phyloP scores from a whole-genome alignment of 2,888 invertebrate genomes.

The Rhamnusium bicolor region DNA sequence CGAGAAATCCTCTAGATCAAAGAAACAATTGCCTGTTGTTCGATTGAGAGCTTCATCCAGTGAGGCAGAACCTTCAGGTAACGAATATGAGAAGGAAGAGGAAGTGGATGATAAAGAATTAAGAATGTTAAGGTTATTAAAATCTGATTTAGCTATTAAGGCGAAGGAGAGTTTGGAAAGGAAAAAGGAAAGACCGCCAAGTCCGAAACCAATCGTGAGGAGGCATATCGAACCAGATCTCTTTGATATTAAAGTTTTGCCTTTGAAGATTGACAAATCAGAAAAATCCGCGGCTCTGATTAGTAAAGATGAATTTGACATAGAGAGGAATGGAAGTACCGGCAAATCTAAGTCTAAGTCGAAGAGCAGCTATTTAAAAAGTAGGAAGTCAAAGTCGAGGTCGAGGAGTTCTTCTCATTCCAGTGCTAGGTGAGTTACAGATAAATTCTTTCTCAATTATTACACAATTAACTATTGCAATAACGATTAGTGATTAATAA shows the following conservation, averaged over 20 bases:
- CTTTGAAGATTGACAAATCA: constrained; percentile 58
- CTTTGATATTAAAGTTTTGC: constrained; percentile 67
- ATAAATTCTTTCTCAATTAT: no score
- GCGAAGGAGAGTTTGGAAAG: constrained; percentile 81
- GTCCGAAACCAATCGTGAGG: constrained; percentile 49
- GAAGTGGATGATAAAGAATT: constrained; percentile 80
- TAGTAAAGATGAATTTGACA: constrained; percentile 58
- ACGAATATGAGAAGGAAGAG: constrained; percentile 70
- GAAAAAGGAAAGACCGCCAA: constrained; percentile 65
- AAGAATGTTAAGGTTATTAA: constrained; percentile 78
- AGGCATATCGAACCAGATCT: constrained; percentile 62
- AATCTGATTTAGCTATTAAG: constrained; percentile 79
- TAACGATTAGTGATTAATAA: no score
- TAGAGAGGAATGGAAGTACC: constrained; percentile 49
- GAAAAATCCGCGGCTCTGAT: constrained; percentile 47
- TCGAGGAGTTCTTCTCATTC: constrained; percentile 73
- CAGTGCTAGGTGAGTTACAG: constrained; percentile 65
- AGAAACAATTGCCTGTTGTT: constrained; percentile 72
- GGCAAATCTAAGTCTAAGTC: constrained; percentile 61
- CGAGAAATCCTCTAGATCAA: constrained; percentile 49
- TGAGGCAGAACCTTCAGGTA: constrained; percentile 73
- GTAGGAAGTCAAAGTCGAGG: constrained; percentile 61
- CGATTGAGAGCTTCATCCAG: constrained; percentile 73
- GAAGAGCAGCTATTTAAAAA: constrained; percentile 56
- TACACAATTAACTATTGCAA: no score